These are phyloP conservation scores for Xiphias gladius DNA, from an alignment of 2,113 vertebrate species.

Conservation along the genomic window DNA sequence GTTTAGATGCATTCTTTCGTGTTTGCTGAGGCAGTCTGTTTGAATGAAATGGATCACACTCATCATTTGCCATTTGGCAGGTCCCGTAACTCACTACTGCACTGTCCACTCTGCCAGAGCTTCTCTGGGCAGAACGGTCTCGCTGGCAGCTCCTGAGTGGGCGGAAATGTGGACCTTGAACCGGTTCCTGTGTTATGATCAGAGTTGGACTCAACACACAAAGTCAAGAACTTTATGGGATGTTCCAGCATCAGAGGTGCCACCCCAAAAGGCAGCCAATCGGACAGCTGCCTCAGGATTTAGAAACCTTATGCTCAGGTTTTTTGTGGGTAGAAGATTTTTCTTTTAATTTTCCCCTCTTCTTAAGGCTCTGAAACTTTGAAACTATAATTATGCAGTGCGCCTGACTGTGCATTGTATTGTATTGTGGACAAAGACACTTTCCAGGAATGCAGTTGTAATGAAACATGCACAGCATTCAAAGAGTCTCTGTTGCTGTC, in stretches of 20 bases:
- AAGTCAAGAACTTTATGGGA: not conserved
- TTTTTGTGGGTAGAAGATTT: not conserved
- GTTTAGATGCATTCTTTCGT: conserved; percentile 15
- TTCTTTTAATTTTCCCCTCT: not conserved
- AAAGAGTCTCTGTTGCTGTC: too few species aligned
- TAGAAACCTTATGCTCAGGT: not conserved
- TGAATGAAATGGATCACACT: conserved; percentile 46
- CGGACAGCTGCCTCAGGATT: conserved; percentile 10
- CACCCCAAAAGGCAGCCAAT: conserved; percentile 10
- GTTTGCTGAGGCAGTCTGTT: conserved; percentile 22
- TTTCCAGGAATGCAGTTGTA: too few species aligned
- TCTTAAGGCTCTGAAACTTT: too few species aligned
- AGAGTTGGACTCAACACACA: conserved; percentile 11
- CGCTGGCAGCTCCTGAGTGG: conserved; percentile 38
- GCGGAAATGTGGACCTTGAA: conserved; percentile 47
- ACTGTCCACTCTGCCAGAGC: conserved; percentile 23
- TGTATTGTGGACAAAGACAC: too few species aligned
- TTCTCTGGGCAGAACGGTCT: conserved; percentile 7
- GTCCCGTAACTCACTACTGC: not conserved
- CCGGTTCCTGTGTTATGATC: conserved; percentile 11
- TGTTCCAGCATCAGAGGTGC: not conserved
- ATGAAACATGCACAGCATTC: too few species aligned
- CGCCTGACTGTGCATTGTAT: too few species aligned
- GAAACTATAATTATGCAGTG: too few species aligned
- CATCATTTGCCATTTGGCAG: conserved; percentile 52